Evolutionary conservation across 2,888 invertebrate genomes (phyloP).

Genomic region (Eucriotettix oculatus): DNA sequence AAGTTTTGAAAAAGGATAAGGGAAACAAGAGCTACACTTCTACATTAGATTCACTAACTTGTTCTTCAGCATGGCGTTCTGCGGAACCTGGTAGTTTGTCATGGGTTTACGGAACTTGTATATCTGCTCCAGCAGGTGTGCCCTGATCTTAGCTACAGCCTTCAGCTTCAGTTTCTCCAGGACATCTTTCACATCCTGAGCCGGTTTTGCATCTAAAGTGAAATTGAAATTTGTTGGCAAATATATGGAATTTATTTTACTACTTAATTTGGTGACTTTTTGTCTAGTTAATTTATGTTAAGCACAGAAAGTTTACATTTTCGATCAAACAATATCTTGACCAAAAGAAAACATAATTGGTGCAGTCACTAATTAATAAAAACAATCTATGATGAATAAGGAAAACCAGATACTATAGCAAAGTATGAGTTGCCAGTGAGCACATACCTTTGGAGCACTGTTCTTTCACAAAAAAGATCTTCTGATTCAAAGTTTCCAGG

Average conservation of each 20-base stretch:
- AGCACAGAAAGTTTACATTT: too few species aligned
- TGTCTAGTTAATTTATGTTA: too few species aligned
- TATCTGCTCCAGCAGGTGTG: conserved; percentile 87
- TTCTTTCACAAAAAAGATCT: conserved; percentile 88
- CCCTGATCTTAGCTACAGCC: conserved; percentile 86
- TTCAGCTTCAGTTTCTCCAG: conserved; percentile 87
- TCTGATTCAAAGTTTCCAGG: conserved; percentile 85
- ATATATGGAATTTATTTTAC: too few species aligned
- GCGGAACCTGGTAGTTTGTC: conserved; percentile 97
- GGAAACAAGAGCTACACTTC: too few species aligned
- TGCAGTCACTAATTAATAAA: too few species aligned
- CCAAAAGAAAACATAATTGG: too few species aligned
- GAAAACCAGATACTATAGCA: too few species aligned
- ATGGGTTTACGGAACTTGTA: conserved; percentile 95
- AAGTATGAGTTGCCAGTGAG: too few species aligned
- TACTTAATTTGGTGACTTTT: too few species aligned
- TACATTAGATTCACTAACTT: conserved; percentile 34
- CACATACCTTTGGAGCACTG: conserved; percentile 67
- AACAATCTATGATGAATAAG: too few species aligned
- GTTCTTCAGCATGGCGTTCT: conserved; percentile 91
- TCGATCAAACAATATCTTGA: too few species aligned
- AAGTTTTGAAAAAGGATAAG: too few species aligned
- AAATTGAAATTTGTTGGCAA: neutral
- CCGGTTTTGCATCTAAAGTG: conserved; percentile 32
- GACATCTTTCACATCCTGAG: conserved; percentile 85